Conservation (phyloP, 2,797 vertebrate genomes). For the Merluccius polli region DNA sequence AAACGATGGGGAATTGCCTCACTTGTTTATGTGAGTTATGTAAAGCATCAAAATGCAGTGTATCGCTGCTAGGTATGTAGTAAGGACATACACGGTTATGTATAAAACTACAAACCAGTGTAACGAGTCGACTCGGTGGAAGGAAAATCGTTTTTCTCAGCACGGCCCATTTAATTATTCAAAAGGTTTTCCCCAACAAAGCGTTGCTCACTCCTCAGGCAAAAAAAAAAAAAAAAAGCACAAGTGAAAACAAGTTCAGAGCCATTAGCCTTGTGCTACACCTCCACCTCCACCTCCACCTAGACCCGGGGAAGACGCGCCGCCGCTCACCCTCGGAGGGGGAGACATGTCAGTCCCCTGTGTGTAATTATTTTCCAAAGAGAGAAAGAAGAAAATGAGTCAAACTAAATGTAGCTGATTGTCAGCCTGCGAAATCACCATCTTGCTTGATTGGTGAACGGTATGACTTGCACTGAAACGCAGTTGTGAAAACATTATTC, state of each 20-base stretch:
- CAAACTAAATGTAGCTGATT: neutral
- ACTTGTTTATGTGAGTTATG: neutral
- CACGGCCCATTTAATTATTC: neutral
- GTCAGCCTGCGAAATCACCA: neutral
- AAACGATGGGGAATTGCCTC: neutral
- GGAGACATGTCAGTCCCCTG: neutral
- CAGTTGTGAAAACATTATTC: neutral
- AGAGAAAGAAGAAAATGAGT: constrained; percentile 36
- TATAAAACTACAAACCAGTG: neutral
- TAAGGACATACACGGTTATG: neutral
- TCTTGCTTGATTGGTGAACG: neutral
- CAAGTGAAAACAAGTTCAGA: constrained; percentile 57
- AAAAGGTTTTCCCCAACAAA: neutral
- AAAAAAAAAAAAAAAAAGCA: no score
- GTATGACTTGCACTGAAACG: neutral
- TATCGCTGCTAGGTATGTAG: neutral
- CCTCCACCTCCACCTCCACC: neutral
- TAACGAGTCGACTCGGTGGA: neutral
- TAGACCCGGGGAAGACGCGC: no score
- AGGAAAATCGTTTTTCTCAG: neutral
- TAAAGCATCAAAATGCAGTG: neutral
- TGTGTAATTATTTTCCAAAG: constrained; percentile 29
- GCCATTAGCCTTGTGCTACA: constrained; percentile 50
- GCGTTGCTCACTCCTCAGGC: constrained; percentile 4
- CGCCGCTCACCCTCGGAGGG: neutral